These are phyloP conservation scores for Dastarcus helophoroides DNA, from an alignment of 2,888 invertebrate species.

Conservation along the genomic window DNA sequence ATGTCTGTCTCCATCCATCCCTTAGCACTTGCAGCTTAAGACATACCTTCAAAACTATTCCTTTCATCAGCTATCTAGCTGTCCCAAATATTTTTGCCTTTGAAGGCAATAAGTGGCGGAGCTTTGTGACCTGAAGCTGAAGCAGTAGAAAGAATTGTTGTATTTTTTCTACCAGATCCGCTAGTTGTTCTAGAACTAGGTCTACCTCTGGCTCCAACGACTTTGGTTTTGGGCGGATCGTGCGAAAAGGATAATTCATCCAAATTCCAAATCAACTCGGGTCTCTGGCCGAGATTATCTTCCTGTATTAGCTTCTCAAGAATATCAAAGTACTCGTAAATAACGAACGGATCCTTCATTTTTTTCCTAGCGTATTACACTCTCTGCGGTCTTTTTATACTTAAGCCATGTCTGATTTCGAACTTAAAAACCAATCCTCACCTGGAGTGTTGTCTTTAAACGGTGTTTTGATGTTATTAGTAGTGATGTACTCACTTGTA, in stretches of 20 bases:
- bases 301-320: conserved; percentile 11
- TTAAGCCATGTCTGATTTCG: conserved; percentile 20
- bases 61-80: conserved; percentile 16
- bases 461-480: conserved; percentile 17
- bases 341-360: conserved; percentile 18
- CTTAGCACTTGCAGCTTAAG: conserved; percentile 10
- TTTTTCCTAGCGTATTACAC: conserved; percentile 24
- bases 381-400: conserved; percentile 27
- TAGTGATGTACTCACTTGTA: conserved; percentile 15
- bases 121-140: conserved; percentile 14
- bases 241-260: conserved; percentile 13
- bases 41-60: conserved; percentile 13
- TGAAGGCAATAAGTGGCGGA: conserved; percentile 14
- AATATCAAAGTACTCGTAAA: conserved; percentile 15
- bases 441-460: conserved; percentile 21
- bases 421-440: conserved; percentile 19
- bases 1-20: conserved; percentile 24
- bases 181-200: conserved; percentile 9
- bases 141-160: conserved; percentile 9
- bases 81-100: conserved; percentile 25
- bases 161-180: conserved; percentile 12
- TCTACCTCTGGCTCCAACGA: conserved; percentile 12
- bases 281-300: conserved; percentile 12
- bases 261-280: conserved; percentile 19
- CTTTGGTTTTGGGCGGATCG: conserved; percentile 14